Percentiles rank a stretch among this genome's conserved stretches.
phyloP scores from a whole-genome alignment of 2,797 vertebrate species.

The Ctenopoma kingsleyae region DNA sequence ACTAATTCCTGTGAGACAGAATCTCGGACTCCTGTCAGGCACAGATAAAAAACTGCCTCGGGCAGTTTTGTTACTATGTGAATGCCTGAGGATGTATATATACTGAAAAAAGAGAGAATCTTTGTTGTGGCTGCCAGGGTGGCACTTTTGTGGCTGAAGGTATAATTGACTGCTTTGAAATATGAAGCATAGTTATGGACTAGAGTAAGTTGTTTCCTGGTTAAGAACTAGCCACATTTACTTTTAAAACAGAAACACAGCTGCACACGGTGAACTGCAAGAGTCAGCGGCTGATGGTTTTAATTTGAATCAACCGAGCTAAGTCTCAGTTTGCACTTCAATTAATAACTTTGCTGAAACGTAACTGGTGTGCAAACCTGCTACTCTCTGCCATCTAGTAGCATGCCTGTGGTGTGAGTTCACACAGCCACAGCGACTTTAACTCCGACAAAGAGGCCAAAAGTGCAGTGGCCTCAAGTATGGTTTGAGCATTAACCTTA shows the following conservation, averaged over 20 bases:
- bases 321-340: background rate
- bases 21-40: constrained; percentile 78
- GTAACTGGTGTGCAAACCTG: background rate
- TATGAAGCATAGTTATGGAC: constrained; percentile 12
- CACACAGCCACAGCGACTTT: constrained; percentile 56
- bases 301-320: background rate
- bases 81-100: constrained; percentile 68
- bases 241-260: constrained; percentile 15
- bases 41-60: constrained; percentile 76
- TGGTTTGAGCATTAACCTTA: constrained; percentile 79
- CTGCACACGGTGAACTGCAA: background rate
- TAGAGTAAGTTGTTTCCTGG: constrained; percentile 12
- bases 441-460: constrained; percentile 77
- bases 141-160: constrained; percentile 44
- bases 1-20: constrained; percentile 78
- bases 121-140: constrained; percentile 56
- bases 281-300: background rate
- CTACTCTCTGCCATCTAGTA: constrained; percentile 29
- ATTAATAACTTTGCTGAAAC: background rate
- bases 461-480: constrained; percentile 65
- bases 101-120: constrained; percentile 37
- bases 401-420: constrained; percentile 37
- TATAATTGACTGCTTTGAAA: constrained; percentile 68
- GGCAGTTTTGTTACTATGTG: constrained; percentile 62
- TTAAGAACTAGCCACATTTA: constrained; percentile 12